Conservation (phyloP, 2,797 vertebrate species). For the Nothura maculosa region DNA sequence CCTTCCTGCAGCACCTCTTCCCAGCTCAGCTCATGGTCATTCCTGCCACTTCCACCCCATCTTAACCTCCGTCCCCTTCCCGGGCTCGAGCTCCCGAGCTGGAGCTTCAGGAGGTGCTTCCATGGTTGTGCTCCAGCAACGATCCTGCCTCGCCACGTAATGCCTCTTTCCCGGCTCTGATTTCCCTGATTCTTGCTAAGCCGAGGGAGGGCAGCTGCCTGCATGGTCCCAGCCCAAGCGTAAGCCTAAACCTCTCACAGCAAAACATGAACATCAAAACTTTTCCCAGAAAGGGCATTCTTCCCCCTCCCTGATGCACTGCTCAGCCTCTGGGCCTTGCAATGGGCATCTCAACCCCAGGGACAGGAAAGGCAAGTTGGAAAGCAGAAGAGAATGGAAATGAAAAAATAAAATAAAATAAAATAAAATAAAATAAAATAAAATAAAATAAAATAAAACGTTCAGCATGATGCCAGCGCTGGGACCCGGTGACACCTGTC, state of each 20-base stretch:
- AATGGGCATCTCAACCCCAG: not conserved
- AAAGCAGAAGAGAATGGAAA: not conserved
- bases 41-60: too few relatives aligned
- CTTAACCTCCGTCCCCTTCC: not conserved
- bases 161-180: fast-evolving
- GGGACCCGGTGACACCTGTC: too few relatives aligned
- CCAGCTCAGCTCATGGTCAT: not conserved
- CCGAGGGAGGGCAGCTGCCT: not conserved
- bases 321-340: not conserved
- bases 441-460: too few relatives aligned
- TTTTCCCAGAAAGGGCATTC: not conserved
- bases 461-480: too few relatives aligned
- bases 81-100: not conserved
- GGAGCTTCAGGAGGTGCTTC: not conserved
- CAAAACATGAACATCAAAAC: not conserved
- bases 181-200: fast-evolving
- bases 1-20: not conserved
- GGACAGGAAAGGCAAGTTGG: not conserved
- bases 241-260: not conserved
- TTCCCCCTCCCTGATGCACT: not conserved
- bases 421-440: too few relatives aligned
- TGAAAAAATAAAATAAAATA: too few relatives aligned
- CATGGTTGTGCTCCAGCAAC: not conserved
- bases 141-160: not conserved
- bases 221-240: not conserved